Evolutionary conservation across 2,113 vertebrate genomes (phyloP).

Genomic region (Fregetta grallaria): DNA sequence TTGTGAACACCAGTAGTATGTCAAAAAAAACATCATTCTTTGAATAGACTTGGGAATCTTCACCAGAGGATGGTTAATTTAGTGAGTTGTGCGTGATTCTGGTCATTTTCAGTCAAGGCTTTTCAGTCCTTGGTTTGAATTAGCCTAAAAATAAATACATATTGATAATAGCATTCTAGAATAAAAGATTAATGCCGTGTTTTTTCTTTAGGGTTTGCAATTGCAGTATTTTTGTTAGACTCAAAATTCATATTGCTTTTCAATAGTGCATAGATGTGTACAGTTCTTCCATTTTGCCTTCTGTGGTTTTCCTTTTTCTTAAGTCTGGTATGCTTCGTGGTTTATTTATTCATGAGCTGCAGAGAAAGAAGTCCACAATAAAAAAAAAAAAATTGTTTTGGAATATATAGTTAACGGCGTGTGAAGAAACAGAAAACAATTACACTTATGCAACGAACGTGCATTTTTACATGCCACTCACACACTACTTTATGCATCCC

Average conservation of each 20-base stretch:
- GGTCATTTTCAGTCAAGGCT: too few relatives aligned
- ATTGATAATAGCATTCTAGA: not conserved
- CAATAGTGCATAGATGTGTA: not conserved
- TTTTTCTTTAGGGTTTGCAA: not conserved
- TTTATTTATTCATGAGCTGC: slow-evolving; percentile 27
- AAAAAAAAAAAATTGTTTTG: not conserved
- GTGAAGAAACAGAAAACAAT: slow-evolving; percentile 14
- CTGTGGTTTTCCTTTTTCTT: slow-evolving; percentile 33
- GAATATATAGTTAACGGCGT: not conserved
- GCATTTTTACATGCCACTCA: not conserved
- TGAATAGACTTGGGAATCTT: not conserved
- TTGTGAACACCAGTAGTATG: not conserved
- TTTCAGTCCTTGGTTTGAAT: not conserved
- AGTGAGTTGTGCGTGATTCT: not conserved
- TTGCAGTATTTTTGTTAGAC: not conserved
- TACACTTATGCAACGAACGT: not conserved
- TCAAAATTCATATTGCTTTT: not conserved
- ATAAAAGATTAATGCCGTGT: not conserved
- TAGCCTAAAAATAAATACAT: not conserved
- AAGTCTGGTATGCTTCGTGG: not conserved
- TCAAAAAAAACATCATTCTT: not conserved
- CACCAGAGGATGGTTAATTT: not conserved
- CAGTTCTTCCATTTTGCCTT: not conserved
- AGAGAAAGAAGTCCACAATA: not conserved
- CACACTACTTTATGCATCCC: not conserved